Evolutionary conservation across 2,797 vertebrate genomes (phyloP).

Genomic region (Taenioides sp.): DNA sequence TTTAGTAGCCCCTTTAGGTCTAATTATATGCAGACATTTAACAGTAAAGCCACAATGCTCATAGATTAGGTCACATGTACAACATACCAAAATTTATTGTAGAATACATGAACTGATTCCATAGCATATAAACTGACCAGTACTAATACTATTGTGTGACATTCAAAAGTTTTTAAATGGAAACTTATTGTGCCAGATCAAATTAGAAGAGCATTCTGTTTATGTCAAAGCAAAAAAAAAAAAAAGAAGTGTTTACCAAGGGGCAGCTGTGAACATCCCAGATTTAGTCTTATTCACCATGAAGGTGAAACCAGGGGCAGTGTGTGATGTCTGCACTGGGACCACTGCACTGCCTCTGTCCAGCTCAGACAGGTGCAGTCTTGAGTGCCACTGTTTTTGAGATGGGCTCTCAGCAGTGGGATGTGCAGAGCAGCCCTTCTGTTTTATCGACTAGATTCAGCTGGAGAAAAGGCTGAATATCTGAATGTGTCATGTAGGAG

Average conservation of each 20-base stretch:
- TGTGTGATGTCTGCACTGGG: neutral
- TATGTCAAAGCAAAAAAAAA: neutral
- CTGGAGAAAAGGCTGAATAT: constrained; percentile 57
- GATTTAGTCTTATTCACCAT: neutral
- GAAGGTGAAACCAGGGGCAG: neutral
- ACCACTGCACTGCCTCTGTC: constrained; percentile 10
- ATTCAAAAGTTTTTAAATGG: too few relatives aligned
- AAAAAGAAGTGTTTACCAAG: too few relatives aligned
- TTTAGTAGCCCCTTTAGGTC: too few relatives aligned
- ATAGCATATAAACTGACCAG: too few relatives aligned
- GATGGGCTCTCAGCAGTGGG: constrained; percentile 16
- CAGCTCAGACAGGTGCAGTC: constrained; percentile 42
- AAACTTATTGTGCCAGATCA: neutral
- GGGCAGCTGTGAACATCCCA: too few relatives aligned
- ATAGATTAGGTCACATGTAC: neutral
- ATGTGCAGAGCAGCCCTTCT: constrained; percentile 15
- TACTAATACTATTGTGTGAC: too few relatives aligned
- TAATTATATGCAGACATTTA: neutral
- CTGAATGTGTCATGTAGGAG: constrained; percentile 35
- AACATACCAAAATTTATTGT: too few relatives aligned
- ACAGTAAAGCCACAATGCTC: neutral
- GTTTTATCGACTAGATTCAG: constrained; percentile 39
- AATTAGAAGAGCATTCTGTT: neutral
- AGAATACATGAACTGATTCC: too few relatives aligned
- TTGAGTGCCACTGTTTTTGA: constrained; percentile 37